These are phyloP conservation scores for Cosmopolites sordidus DNA, from an alignment of 2,888 invertebrate species.

Conservation along the genomic window DNA sequence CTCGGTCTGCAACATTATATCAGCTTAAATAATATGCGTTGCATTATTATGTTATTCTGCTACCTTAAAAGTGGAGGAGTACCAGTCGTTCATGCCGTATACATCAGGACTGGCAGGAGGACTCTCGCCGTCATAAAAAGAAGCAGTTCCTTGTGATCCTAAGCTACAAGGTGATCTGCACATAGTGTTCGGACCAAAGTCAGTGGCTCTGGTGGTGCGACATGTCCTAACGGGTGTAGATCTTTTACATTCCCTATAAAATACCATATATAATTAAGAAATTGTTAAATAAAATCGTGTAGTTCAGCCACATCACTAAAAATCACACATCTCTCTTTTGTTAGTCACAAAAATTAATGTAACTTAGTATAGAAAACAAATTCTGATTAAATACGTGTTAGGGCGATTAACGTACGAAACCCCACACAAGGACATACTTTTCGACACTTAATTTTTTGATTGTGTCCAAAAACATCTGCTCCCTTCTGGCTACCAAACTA, in stretches of 20 bases:
- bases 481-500: constrained; percentile 23
- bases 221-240: background rate
- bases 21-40: no score
- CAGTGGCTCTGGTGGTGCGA: background rate
- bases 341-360: no score
- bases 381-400: no score
- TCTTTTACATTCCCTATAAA: no score
- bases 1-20: constrained; percentile 28
- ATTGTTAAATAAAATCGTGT: no score
- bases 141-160: constrained; percentile 36
- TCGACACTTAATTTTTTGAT: constrained; percentile 12
- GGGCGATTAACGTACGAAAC: no score
- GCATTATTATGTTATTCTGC: no score
- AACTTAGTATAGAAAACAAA: no score
- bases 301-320: no score
- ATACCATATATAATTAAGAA: no score
- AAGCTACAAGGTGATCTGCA: constrained; percentile 34
- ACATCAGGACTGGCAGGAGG: constrained; percentile 32
- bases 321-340: no score
- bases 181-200: background rate
- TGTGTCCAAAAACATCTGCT: constrained; percentile 18
- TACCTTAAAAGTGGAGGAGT: constrained; percentile 36
- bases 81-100: constrained; percentile 34
- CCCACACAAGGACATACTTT: constrained; percentile 10
- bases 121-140: constrained; percentile 26